A percentile compares a stretch with the other conserved stretches of the same genome.
phyloP scores from a whole-genome alignment of 2,888 invertebrate genomes.

The Dryococelus australis region DNA sequence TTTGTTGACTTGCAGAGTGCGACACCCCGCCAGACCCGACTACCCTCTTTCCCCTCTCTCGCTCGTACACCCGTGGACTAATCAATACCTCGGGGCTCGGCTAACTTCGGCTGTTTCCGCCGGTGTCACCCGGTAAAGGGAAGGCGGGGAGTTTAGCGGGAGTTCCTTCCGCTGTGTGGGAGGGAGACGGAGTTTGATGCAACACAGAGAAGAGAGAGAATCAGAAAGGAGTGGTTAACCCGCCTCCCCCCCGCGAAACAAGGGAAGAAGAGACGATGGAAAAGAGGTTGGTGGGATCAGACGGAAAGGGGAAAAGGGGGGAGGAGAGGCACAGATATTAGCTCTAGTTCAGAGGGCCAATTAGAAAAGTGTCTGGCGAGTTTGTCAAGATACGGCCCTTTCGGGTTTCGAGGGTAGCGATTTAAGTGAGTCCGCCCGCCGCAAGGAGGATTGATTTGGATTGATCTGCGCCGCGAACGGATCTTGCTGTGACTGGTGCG shows the following conservation, averaged over 20 bases:
- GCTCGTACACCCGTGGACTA: neutral
- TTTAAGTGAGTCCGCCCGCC: neutral
- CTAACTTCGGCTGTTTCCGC: conserved; percentile 19
- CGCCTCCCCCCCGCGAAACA: neutral
- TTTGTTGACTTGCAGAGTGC: conserved; percentile 26
- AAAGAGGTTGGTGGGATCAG: neutral
- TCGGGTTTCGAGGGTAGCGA: neutral
- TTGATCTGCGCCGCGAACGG: neutral
- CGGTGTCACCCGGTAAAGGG: neutral
- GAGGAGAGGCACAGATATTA: neutral
- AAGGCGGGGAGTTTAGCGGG: neutral
- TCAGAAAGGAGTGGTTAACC: neutral
- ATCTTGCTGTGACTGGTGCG: neutral
- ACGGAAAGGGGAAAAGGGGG: neutral
- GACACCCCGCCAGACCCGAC: neutral
- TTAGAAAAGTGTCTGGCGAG: conserved; percentile 25
- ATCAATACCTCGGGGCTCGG: conserved; percentile 19
- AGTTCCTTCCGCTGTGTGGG: neutral
- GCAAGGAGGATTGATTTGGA: neutral
- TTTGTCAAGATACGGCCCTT: neutral
- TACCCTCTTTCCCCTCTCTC: neutral
- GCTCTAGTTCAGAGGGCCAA: conserved; percentile 27
- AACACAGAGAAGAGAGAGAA: neutral
- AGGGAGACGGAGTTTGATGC: neutral
- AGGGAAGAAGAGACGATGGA: neutral